Percentiles rank a stretch among this genome's conserved stretches.
phyloP scores from a whole-genome alignment of 2,113 vertebrate species.

The Murina feae region DNA sequence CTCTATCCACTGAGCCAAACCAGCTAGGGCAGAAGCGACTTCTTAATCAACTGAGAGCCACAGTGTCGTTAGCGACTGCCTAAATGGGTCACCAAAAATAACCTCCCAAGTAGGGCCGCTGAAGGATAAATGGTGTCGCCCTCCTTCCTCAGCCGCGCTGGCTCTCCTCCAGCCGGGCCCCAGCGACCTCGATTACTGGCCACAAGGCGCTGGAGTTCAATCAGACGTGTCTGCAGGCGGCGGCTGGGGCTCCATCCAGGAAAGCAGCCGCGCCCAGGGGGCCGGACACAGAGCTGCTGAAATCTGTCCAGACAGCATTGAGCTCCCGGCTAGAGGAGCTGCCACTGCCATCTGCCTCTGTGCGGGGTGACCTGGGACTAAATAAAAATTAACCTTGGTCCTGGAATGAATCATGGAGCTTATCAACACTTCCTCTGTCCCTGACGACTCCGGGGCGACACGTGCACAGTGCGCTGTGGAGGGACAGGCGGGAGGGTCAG shows the following conservation, averaged over 20 bases:
- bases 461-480: slow-evolving; percentile 50
- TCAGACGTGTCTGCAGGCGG: slow-evolving; percentile 63
- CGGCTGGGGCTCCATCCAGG: slow-evolving; percentile 67
- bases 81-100: slow-evolving; percentile 70
- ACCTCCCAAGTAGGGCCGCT: slow-evolving; percentile 14
- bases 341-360: slow-evolving; percentile 66
- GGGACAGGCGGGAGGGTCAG: slow-evolving; percentile 30
- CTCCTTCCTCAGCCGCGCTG: slow-evolving; percentile 60
- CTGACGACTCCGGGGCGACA: slow-evolving; percentile 52
- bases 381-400: slow-evolving; percentile 70
- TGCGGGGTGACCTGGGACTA: slow-evolving; percentile 62
- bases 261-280: slow-evolving; percentile 39
- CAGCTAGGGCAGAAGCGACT: neutral
- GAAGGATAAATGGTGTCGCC: slow-evolving; percentile 68
- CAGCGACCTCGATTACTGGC: slow-evolving; percentile 69
- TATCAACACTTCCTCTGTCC: slow-evolving; percentile 64
- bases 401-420: slow-evolving; percentile 41
- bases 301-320: slow-evolving; percentile 45
- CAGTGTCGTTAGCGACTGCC: slow-evolving; percentile 35
- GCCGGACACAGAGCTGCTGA: slow-evolving; percentile 53
- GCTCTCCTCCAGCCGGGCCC: slow-evolving; percentile 68
- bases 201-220: slow-evolving; percentile 68
- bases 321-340: slow-evolving; percentile 64
- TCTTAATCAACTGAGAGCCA: slow-evolving; percentile 49
- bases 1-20: too few relatives aligned